Conservation (phyloP, 92 coral and sea anemone species). For the Desmophyllum pertusum region DNA sequence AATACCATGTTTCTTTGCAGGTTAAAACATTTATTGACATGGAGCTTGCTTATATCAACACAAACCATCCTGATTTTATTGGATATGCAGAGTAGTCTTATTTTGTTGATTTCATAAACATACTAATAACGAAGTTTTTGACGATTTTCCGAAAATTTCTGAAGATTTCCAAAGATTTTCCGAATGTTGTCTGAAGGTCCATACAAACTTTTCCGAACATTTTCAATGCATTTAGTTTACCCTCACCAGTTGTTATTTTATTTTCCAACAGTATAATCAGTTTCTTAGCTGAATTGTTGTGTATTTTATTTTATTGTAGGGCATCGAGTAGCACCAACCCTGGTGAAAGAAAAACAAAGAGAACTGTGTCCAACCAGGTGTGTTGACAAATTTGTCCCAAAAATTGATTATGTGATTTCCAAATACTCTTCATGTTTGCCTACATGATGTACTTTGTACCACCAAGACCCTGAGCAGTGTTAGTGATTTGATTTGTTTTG, state of each 20-base stretch:
- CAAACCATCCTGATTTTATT: conserved; percentile 97
- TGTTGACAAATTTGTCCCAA: neutral
- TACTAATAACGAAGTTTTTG: too few species aligned
- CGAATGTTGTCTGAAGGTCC: neutral
- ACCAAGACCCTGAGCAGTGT: too few species aligned
- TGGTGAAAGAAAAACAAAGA: conserved; percentile 74
- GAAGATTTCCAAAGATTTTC: too few species aligned
- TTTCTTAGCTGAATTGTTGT: neutral
- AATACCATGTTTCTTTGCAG: conserved; percentile 33
- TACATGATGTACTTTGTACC: neutral
- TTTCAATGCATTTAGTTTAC: too few species aligned
- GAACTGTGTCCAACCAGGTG: conserved; percentile 91
- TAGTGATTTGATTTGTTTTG: too few species aligned
- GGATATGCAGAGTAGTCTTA: conserved; percentile 95
- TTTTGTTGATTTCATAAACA: neutral
- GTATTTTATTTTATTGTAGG: conserved; percentile 23
- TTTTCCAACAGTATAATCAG: too few species aligned
- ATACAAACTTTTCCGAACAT: too few species aligned
- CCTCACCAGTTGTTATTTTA: too few species aligned
- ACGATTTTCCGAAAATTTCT: too few species aligned
- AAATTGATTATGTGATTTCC: neutral
- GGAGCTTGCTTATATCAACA: conserved; percentile 95
- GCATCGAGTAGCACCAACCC: conserved; percentile 58
- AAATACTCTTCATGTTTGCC: neutral
- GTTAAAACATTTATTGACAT: conserved; percentile 89